Evolutionary conservation across 1,140 invertebrate genomes (phyloP).

Genomic region (Drosophila leontia): DNA sequence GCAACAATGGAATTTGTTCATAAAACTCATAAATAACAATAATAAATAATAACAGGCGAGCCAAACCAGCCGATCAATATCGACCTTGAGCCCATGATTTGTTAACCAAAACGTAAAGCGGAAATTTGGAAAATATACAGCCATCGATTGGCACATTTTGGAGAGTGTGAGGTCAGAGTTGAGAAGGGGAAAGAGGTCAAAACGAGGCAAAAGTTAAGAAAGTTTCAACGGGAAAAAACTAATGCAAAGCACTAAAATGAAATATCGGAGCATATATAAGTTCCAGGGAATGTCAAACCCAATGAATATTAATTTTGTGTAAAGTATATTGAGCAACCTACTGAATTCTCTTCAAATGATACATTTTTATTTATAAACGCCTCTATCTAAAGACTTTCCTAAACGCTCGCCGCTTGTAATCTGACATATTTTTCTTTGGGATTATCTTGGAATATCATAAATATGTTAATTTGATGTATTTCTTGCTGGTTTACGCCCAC

Average conservation of each 20-base stretch:
- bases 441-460: constrained; percentile 17
- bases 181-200: constrained; percentile 24
- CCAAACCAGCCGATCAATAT: constrained; percentile 45
- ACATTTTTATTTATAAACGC: constrained; percentile 12
- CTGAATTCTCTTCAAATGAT: not conserved
- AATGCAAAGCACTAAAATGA: not conserved
- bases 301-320: constrained; percentile 8
- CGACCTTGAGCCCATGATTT: constrained; percentile 45
- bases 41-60: constrained; percentile 44
- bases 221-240: not conserved
- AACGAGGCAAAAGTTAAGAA: not conserved
- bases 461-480: constrained; percentile 41
- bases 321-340: constrained; percentile 2
- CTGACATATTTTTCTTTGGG: not conserved
- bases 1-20: constrained; percentile 43
- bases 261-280: not conserved
- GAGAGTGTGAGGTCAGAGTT: constrained; percentile 32
- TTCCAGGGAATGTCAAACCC: not conserved
- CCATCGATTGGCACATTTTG: constrained; percentile 27
- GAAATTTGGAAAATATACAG: constrained; percentile 45
- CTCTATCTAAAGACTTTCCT: constrained; percentile 2
- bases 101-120: constrained; percentile 37
- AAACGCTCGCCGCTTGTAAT: not conserved
- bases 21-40: constrained; percentile 50
- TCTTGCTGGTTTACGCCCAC: constrained; percentile 26